Conservation (phyloP, 2,888 invertebrate genomes). For the Amblyteles armatorius region DNA sequence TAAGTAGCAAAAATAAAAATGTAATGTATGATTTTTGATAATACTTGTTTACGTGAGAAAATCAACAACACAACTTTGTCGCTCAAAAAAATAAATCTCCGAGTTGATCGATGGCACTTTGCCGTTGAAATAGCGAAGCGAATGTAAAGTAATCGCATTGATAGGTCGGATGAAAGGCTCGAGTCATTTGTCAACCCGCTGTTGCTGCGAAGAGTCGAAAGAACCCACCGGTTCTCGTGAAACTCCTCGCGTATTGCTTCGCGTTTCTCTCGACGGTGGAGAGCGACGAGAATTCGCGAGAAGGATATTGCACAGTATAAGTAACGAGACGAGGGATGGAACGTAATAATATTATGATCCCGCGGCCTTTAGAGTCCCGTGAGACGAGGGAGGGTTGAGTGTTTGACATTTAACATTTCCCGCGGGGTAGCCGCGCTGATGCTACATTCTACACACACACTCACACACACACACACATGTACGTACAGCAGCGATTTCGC, state of each 20-base stretch:
- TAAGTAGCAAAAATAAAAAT: conserved; percentile 45
- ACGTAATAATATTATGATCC: conserved; percentile 82
- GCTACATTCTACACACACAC: conserved; percentile 34
- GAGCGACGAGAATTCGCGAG: conserved; percentile 42
- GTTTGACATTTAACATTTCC: conserved; percentile 83
- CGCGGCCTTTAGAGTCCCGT: conserved; percentile 80
- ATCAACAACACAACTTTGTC: neutral
- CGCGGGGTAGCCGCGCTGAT: conserved; percentile 71
- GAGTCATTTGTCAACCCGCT: conserved; percentile 63
- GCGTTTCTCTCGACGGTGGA: conserved; percentile 22
- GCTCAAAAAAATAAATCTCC: conserved; percentile 32
- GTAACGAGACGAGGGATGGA: conserved; percentile 73
- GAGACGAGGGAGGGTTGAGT: conserved; percentile 76
- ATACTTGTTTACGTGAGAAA: neutral
- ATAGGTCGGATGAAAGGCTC: conserved; percentile 58
- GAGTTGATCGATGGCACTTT: conserved; percentile 61
- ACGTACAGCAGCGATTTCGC: conserved; percentile 31
- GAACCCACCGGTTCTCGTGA: conserved; percentile 50
- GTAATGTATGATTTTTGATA: neutral
- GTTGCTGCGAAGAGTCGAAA: conserved; percentile 44
- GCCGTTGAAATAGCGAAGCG: conserved; percentile 42
- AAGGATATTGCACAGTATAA: conserved; percentile 65
- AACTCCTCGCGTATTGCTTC: conserved; percentile 48
- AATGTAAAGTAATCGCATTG: conserved; percentile 57
- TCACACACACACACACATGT: neutral